phyloP scores from a whole-genome alignment of 1,140 invertebrate species.

The Helicoverpa zea region DNA sequence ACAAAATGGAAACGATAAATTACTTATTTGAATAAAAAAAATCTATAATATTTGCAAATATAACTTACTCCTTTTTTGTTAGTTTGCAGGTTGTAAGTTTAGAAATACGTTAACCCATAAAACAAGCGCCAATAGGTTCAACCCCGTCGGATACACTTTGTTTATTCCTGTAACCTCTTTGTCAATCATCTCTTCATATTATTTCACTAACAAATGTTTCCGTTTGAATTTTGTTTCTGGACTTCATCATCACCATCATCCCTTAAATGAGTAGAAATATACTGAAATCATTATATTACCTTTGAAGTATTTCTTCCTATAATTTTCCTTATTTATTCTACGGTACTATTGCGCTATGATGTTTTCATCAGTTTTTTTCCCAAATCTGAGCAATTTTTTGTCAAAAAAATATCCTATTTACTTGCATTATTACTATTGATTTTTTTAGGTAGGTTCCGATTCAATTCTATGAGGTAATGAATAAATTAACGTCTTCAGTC shows the following conservation, averaged over 20 bases:
- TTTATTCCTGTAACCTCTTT: conserved; percentile 37
- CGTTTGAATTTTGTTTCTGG: conserved; percentile 27
- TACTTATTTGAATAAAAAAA: not conserved
- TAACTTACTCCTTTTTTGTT: not conserved
- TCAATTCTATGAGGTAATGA: too few relatives aligned
- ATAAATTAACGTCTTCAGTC: too few relatives aligned
- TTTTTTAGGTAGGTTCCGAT: too few relatives aligned
- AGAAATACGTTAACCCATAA: conserved; percentile 1
- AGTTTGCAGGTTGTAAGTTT: conserved; percentile 2
- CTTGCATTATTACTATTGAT: too few relatives aligned
- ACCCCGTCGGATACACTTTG: conserved; percentile 23
- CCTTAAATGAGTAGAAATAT: not conserved
- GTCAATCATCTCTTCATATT: conserved; percentile 34
- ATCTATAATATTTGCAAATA: too few relatives aligned
- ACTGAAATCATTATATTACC: too few relatives aligned
- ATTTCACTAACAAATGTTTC: conserved; percentile 17
- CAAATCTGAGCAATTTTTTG: too few relatives aligned
- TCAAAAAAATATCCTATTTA: too few relatives aligned
- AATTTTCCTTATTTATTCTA: too few relatives aligned
- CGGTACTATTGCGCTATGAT: too few relatives aligned
- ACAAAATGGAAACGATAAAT: not conserved
- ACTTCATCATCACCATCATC: not conserved
- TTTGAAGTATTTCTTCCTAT: too few relatives aligned
- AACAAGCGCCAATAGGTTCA: not conserved
- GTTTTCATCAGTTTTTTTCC: too few relatives aligned